Evolutionary conservation across 1,140 invertebrate genomes (phyloP), one percentile per base, ranked within the genome.

Genomic region (Drosophila gunungcola): DNA sequence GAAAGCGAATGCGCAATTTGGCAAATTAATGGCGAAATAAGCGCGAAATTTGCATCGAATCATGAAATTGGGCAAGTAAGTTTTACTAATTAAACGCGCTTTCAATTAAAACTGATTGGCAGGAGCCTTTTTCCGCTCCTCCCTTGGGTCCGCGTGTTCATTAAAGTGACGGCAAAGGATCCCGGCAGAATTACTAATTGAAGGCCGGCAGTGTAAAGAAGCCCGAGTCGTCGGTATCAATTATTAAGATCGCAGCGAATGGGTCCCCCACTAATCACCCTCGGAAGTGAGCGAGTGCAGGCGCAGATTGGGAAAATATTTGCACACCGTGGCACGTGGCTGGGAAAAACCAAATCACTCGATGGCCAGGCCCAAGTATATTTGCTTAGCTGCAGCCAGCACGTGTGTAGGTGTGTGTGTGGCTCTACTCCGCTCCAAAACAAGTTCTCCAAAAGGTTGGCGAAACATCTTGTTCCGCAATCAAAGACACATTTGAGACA

Each of bases 11-110:
- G 64, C 41, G 72, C 72, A 73, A 61, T 77, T 67, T 65, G 69
- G 63, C 81, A 81, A 80, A 85, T 85, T 86, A 85, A 80, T 80
- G 64, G 57, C 60, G 34, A 74, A 86, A 80, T 81, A 58, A 65
- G 73, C 27, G 67, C 32, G n/a, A 61, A 73, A 57, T 72, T 78
- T 55, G 41, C 36, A 54, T 42, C 51, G 42, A 63, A 67, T 60
- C 56, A 51, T 29, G 53, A 62, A 73, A 60, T 68, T 64, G 51
- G 63, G 61, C 67, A 80, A 80, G 62, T 78, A 82, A 67, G 68
- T 81, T 78, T 73, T 73, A 69, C 67, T 78, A 80, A 85, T 85
- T 85, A 81, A 85, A 64, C 54, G 63, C 29, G 63, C 51, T 69
- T 85, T 80, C 62, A 84, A 84, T 84, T 84, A 84, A 57, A 39